Base-by-base conservation (phyloP, 2,888 invertebrate species). In the Nomada ferruginata region DNA sequence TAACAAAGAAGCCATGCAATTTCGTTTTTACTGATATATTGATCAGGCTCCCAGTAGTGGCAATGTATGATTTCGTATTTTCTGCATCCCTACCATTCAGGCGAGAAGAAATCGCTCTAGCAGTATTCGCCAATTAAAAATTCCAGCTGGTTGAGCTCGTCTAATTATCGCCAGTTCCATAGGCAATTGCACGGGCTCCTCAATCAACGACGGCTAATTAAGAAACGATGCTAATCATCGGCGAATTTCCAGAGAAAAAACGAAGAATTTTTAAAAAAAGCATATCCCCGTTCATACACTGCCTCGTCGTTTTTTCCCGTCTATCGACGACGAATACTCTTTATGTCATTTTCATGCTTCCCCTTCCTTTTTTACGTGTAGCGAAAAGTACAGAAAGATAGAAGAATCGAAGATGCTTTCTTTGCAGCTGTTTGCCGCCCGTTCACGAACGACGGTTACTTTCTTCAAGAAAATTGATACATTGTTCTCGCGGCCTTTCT, bases 161-260 rank as follows among this genome's bases (percentile, higher is more conserved):
- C 89, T 89, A 88, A 88, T 88, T 88, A 88, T 88, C 89, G 78
- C 79, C 66, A 47, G 61, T 11, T 64, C 76, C 26, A 60, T 64
- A 61, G 68, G 60, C 59, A 70, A 65, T 77, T 68, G 76, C 66
- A 66, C 52, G 79, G 57, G 79, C 70, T 79, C 68, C 84, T 79
- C 80, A 76, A 89, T 87, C 87, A 84, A 78, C 78, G 83, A 76
- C 68, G 84, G 81, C 87, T 89, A 89, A 88, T 88, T 88, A 89
- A 85, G 81, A 87, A 77, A 76, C 75, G 69, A 70, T 57, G 70
- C 75, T 66, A 75, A 79, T 76, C 83, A 86, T 81, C 82, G 87
- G 68, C 70, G 75, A 79, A 82, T 82, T 76, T 82, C 60, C 36
- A 77, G 72, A 53, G 55, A 60, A 60, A 70, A 66, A 72, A 36